A percentile compares a stretch with the other conserved stretches of the same genome.
phyloP scores from a whole-genome alignment of 2,797 vertebrate genomes.

The Pseudotriccus pelzelni region DNA sequence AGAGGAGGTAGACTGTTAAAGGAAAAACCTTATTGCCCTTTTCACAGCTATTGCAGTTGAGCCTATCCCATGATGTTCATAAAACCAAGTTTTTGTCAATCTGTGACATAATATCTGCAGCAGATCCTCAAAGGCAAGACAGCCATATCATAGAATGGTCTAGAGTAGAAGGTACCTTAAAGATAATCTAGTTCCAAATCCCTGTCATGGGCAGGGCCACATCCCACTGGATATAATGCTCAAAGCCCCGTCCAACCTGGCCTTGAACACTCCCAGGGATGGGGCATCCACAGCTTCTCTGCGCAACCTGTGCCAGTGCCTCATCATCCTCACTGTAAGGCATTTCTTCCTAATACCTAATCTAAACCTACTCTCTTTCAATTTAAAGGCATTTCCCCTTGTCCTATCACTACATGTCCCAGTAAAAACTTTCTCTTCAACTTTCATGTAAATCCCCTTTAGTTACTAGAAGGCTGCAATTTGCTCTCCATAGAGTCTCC shows the following conservation, averaged over 20 bases:
- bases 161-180: not conserved
- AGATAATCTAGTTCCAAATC: not conserved
- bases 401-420: not conserved
- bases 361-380: not conserved
- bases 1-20: not conserved
- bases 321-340: not conserved
- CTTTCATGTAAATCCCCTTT: not conserved
- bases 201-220: not conserved
- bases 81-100: not conserved
- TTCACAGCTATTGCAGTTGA: not conserved
- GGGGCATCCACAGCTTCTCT: not conserved
- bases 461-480: not conserved
- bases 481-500: not conserved
- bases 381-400: not conserved
- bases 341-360: not conserved
- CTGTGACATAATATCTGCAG: not conserved
- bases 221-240: not conserved
- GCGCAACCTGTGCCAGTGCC: not conserved
- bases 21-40: not conserved
- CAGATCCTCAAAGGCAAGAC: not conserved
- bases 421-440: not conserved
- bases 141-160: not conserved
- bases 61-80: not conserved
- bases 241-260: not conserved
- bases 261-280: not conserved